Evolutionary conservation across 37 sponge, comb jelly and placozoan genomes (phyloP).

Genomic region (Theonella swinhoei): DNA sequence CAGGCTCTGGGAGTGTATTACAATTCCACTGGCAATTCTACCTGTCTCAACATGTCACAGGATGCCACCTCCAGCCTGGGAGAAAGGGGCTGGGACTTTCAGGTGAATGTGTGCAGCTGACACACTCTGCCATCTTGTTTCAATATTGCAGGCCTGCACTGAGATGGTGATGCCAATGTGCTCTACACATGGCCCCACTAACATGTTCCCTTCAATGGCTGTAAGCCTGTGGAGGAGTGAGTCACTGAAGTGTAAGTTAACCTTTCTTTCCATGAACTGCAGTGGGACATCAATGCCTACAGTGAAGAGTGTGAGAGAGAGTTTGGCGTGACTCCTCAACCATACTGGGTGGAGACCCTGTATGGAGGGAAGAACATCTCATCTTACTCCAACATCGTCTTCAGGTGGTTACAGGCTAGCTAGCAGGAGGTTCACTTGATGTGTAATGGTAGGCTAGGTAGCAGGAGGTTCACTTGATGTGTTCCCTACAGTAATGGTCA

Average conservation of each 20-base stretch:
- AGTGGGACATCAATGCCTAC: conserved; percentile 64
- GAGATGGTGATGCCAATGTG: conserved; percentile 97
- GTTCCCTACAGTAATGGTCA: conserved; percentile 75
- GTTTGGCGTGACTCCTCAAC: conserved; percentile 50
- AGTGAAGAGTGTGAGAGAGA: conserved; percentile 30
- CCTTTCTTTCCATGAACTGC: too few species aligned
- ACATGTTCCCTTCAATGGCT: conserved; percentile 71
- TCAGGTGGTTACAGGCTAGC: conserved; percentile 73
- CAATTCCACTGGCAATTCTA: conserved; percentile 73
- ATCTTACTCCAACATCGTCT: conserved; percentile 81
- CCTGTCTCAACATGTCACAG: conserved; percentile 51
- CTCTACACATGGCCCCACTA: conserved; percentile 55
- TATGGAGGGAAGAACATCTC: conserved; percentile 76
- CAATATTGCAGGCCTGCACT: conserved; percentile 77
- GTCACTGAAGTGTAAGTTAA: too few species aligned
- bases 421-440: not conserved
- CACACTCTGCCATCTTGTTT: not conserved
- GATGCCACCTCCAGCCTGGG: conserved; percentile 45
- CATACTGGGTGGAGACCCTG: conserved; percentile 28
- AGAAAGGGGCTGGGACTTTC: conserved; percentile 68
- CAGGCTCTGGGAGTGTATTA: conserved; percentile 68
- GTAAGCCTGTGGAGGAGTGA: conserved; percentile 19
- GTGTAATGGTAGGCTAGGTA: too few species aligned
- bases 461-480: not conserved
- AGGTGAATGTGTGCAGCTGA: conserved; percentile 38